Percentiles rank a stretch among this genome's conserved stretches.
Evolutionary conservation across 2,888 invertebrate species (phyloP).

Genomic region (Melanotus villosus): DNA sequence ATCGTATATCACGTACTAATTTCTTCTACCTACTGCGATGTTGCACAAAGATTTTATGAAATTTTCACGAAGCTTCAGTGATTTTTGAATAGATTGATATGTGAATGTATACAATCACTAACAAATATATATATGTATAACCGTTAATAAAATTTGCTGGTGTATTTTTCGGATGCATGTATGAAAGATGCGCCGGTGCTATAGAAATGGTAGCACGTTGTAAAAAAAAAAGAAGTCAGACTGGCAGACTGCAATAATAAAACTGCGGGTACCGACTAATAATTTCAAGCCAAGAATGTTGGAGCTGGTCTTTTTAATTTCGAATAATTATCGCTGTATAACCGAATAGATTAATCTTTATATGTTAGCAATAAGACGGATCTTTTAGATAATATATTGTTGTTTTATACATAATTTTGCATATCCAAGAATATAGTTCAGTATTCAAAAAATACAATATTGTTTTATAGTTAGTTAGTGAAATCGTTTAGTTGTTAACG

Average conservation of each 20-base stretch:
- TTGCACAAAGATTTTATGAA: too few species aligned
- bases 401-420: conserved; percentile 51
- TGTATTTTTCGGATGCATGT: conserved; percentile 30
- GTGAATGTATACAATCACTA: background rate
- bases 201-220: conserved; percentile 14
- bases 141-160: conserved; percentile 14
- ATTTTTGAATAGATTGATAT: background rate
- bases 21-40: too few species aligned
- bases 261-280: conserved; percentile 13
- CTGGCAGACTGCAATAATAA: conserved; percentile 44
- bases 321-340: conserved; percentile 32
- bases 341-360: conserved; percentile 44
- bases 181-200: conserved; percentile 28
- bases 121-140: too few species aligned
- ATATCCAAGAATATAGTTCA: conserved; percentile 31
- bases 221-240: background rate
- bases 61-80: too few species aligned
- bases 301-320: conserved; percentile 16
- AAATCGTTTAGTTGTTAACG: conserved; percentile 19
- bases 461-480: conserved; percentile 1
- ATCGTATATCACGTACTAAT: background rate
- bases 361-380: conserved; percentile 54
- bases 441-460: conserved; percentile 17
- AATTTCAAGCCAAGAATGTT: conserved; percentile 3
- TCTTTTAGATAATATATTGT: conserved; percentile 48